Percentiles rank a stretch among this genome's conserved stretches.
These are phyloP conservation scores for Morinoia aosen DNA, from an alignment of 2,888 invertebrate species.

Conservation along the genomic window DNA sequence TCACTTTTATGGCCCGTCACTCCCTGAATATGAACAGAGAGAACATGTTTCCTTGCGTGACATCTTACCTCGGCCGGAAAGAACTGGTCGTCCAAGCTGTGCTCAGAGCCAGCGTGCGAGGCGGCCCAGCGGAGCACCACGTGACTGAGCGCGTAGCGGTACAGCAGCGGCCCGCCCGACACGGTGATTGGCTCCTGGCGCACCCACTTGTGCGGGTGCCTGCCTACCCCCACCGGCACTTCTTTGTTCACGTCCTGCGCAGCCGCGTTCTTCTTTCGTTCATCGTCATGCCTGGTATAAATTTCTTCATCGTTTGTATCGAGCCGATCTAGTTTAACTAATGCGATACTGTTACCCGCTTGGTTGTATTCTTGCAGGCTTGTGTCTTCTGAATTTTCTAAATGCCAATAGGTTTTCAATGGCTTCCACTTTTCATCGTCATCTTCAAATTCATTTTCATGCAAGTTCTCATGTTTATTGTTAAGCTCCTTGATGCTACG, in stretches of 20 bases:
- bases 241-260: neutral
- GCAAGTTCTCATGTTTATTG: neutral
- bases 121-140: conserved; percentile 63
- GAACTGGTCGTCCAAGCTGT: conserved; percentile 63
- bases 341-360: neutral
- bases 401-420: neutral
- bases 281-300: neutral
- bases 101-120: conserved; percentile 62
- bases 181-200: neutral
- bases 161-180: conserved; percentile 61
- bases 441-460: neutral
- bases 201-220: neutral
- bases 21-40: no score
- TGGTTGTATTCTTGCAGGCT: neutral
- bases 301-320: neutral
- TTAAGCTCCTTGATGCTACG: neutral
- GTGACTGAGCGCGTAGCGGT: conserved; percentile 63
- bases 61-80: conserved; percentile 65
- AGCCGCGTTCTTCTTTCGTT: neutral
- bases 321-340: neutral
- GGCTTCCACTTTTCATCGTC: neutral
- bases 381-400: neutral
- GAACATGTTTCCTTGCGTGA: no score
- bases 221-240: neutral
- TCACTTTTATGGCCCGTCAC: no score